A percentile compares a stretch with the other conserved stretches of the same genome.
These are phyloP conservation scores for Zelleria hepariella DNA, from an alignment of 2,888 invertebrate species.

Conservation along the genomic window DNA sequence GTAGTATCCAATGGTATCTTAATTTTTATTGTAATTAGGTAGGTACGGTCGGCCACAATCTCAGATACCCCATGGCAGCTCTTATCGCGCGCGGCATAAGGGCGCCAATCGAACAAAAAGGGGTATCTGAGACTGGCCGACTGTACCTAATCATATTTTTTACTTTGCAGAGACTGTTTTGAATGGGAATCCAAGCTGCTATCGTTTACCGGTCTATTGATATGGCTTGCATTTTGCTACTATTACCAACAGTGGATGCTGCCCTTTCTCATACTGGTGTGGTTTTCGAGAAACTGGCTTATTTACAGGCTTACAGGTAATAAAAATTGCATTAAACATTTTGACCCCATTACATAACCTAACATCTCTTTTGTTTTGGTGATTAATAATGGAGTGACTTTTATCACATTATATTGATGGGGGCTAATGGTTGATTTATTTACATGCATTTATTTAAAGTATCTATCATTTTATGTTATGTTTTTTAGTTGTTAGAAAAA, in stretches of 20 bases:
- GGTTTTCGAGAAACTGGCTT: constrained; percentile 77
- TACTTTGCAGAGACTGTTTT: constrained; percentile 85
- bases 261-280: constrained; percentile 83
- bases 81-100: too few relatives aligned
- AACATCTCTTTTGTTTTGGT: background rate
- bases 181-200: constrained; percentile 95
- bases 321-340: constrained; percentile 13
- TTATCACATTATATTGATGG: too few relatives aligned
- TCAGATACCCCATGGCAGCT: too few relatives aligned
- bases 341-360: background rate
- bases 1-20: too few relatives aligned
- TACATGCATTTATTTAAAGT: too few relatives aligned
- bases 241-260: constrained; percentile 97
- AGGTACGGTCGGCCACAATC: too few relatives aligned
- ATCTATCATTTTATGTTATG: too few relatives aligned
- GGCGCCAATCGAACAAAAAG: too few relatives aligned
- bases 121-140: too few relatives aligned
- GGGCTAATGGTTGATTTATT: too few relatives aligned
- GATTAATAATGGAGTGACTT: too few relatives aligned
- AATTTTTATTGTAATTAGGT: too few relatives aligned
- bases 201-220: constrained; percentile 85
- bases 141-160: background rate
- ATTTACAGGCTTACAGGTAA: constrained; percentile 63
- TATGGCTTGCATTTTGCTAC: constrained; percentile 91
- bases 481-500: background rate